Percentiles rank a stretch among this genome's conserved stretches.
Evolutionary conservation across 2,888 invertebrate genomes (phyloP).

Genomic region (Ichneumoninae sp.): DNA sequence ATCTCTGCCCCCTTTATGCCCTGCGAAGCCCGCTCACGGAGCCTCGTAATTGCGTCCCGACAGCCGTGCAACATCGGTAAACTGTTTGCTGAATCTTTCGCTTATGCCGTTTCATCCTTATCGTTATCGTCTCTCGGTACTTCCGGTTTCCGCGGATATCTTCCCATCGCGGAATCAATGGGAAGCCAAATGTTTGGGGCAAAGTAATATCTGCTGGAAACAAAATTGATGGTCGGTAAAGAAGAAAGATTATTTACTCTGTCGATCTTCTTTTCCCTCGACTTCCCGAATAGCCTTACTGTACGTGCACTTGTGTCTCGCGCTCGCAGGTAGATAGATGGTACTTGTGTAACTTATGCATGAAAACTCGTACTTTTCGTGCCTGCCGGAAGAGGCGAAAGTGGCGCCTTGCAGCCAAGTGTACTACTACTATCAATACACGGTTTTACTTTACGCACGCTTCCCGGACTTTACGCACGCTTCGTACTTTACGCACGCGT

Average conservation of each 20-base stretch:
- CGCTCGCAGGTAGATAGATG: neutral
- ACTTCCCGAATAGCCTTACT: neutral
- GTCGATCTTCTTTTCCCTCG: neutral
- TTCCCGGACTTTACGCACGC: too few species aligned
- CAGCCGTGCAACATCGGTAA: slow-evolving; percentile 8
- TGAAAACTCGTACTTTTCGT: too few species aligned
- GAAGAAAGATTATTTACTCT: slow-evolving; percentile 6
- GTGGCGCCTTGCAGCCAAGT: too few species aligned
- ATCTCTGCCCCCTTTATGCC: slow-evolving; percentile 7
- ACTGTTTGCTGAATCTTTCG: neutral
- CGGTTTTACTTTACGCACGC: too few species aligned
- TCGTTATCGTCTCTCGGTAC: neutral
- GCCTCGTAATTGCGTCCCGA: slow-evolving; percentile 7
- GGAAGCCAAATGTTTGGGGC: too few species aligned
- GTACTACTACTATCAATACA: too few species aligned
- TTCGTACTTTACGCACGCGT: too few species aligned
- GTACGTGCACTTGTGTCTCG: neutral
- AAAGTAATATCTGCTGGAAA: neutral
- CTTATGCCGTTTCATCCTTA: neutral
- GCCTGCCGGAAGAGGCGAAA: too few species aligned
- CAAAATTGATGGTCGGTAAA: slow-evolving; percentile 26
- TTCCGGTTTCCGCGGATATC: neutral
- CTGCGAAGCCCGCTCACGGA: slow-evolving; percentile 27
- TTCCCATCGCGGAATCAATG: neutral
- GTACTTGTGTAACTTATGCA: too few species aligned